These are phyloP conservation scores for Microcebus ravelobensis DNA, from an alignment of 2,113 vertebrate species.

Conservation along the genomic window DNA sequence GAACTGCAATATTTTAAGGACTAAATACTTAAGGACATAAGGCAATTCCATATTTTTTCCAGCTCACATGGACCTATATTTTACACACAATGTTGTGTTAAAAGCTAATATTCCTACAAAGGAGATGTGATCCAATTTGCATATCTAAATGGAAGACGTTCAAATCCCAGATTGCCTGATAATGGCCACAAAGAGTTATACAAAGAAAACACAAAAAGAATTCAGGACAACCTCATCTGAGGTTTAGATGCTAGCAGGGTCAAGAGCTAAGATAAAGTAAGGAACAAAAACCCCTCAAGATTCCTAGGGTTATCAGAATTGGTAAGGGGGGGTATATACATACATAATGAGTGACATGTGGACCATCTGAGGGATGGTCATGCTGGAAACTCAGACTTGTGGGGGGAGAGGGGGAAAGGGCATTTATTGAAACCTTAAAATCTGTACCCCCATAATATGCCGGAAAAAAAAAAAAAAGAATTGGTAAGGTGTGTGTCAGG, in stretches of 20 bases:
- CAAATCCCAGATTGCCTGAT: not conserved
- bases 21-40: not conserved
- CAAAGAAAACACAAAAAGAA: not conserved
- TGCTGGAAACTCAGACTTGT: no score
- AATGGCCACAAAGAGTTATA: not conserved
- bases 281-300: not conserved
- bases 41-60: not conserved
- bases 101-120: slow-evolving; percentile 2
- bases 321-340: not conserved
- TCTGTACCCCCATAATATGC: no score
- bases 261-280: not conserved
- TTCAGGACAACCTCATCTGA: not conserved
- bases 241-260: not conserved
- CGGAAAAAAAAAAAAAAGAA: not conserved
- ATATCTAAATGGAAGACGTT: not conserved
- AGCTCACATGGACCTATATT: not conserved
- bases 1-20: not conserved
- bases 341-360: no score
- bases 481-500: not conserved
- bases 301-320: not conserved
- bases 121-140: not conserved
- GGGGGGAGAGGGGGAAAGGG: no score
- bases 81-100: not conserved
- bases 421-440: no score
- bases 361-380: no score